A percentile compares a stretch with the other conserved stretches of the same genome.
phyloP scores from a whole-genome alignment of 2,888 invertebrate genomes.

The Athalia cordata region DNA sequence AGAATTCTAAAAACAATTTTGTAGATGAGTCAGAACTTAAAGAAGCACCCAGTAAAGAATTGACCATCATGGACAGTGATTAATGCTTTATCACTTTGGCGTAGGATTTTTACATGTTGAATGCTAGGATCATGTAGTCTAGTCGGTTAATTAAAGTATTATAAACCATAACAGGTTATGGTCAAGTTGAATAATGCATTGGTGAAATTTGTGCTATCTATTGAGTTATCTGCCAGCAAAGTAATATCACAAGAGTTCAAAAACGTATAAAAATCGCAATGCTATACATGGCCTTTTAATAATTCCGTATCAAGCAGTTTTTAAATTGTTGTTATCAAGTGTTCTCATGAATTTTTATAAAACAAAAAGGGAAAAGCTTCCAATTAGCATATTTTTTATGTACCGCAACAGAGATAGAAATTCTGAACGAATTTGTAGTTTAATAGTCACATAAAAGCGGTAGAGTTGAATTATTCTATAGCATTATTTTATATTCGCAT shows the following conservation, averaged over 20 bases:
- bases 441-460: neutral
- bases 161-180: slow-evolving; percentile 11
- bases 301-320: slow-evolving; percentile 18
- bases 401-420: neutral
- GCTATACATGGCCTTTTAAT: slow-evolving; percentile 5
- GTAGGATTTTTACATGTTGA: slow-evolving; percentile 35
- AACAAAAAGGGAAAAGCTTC: neutral
- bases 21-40: slow-evolving; percentile 70
- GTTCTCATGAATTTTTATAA: neutral
- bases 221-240: slow-evolving; percentile 8
- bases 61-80: slow-evolving; percentile 68
- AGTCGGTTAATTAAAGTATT: slow-evolving; percentile 34
- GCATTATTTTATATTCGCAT: neutral
- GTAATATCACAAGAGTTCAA: slow-evolving; percentile 18
- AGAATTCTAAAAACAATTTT: slow-evolving; percentile 68
- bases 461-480: neutral
- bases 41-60: slow-evolving; percentile 63
- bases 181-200: slow-evolving; percentile 27
- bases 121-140: slow-evolving; percentile 30
- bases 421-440: neutral
- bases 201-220: neutral
- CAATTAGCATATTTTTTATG: neutral
- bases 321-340: slow-evolving; percentile 19
- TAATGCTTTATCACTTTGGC: slow-evolving; percentile 53
- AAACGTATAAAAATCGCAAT: slow-evolving; percentile 11